Evolutionary conservation across 92 coral and sea anemone genomes (phyloP).

Genomic region (Paragorgia papillata): DNA sequence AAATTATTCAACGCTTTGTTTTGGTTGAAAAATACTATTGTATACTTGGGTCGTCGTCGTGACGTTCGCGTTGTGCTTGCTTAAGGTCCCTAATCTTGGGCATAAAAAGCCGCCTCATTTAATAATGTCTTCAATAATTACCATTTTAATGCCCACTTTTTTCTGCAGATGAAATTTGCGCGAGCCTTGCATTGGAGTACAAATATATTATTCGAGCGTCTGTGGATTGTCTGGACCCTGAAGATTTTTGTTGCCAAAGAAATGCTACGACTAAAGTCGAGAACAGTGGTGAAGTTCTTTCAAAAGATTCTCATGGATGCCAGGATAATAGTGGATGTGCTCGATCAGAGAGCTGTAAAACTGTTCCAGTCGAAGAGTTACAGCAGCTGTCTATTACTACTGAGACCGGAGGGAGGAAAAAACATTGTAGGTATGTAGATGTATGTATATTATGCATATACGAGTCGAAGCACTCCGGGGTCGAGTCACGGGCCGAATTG

Average conservation of each 20-base stretch:
- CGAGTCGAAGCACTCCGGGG: too few species aligned
- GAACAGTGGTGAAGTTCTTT: not conserved
- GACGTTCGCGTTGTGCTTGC: too few species aligned
- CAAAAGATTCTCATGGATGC: not conserved
- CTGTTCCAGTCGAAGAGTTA: not conserved
- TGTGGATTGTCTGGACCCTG: not conserved
- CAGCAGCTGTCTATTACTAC: not conserved
- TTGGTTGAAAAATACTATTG: too few species aligned
- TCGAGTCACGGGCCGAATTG: too few species aligned
- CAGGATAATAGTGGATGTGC: not conserved
- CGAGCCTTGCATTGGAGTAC: conserved; percentile 20
- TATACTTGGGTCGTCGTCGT: too few species aligned
- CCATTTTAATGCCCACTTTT: not conserved
- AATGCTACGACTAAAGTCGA: not conserved
- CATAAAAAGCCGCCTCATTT: too few species aligned
- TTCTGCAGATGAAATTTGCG: conserved; percentile 28
- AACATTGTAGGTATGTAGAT: conserved; percentile 14
- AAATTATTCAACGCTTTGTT: too few species aligned
- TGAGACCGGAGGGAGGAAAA: not conserved
- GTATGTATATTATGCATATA: too few species aligned
- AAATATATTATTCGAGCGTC: not conserved
- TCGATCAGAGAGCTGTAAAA: not conserved
- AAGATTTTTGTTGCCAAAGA: not conserved
- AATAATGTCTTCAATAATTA: too few species aligned
- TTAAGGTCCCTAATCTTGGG: too few species aligned